Conservation (phyloP, 64 coral and sea anemone genomes). For the Stichodactyla mertensii region DNA sequence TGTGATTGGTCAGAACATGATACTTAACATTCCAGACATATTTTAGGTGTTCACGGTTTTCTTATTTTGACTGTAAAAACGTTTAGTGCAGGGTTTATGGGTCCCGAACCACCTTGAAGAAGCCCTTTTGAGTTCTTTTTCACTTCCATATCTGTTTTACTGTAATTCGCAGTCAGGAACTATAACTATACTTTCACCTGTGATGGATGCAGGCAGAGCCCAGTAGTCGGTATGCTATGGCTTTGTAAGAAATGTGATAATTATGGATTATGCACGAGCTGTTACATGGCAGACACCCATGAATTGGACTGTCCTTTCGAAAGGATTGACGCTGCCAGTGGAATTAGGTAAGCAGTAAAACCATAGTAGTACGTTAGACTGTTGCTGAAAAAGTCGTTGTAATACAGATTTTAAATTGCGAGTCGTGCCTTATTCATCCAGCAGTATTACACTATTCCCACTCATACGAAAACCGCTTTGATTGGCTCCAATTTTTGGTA, state of each 20-base stretch:
- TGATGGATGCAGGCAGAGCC: conserved; percentile 32
- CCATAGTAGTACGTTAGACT: no score
- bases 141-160: not conserved
- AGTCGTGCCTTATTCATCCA: not conserved
- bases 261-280: conserved; percentile 48
- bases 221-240: conserved; percentile 42
- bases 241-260: conserved; percentile 23
- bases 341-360: conserved; percentile 16
- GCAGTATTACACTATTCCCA: no score
- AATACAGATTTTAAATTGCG: not conserved
- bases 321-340: conserved; percentile 14
- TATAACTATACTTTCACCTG: not conserved
- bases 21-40: no score
- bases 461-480: no score
- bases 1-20: no score
- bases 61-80: no score
- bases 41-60: no score
- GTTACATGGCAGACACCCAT: conserved; percentile 56
- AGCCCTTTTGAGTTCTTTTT: not conserved
- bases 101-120: no score
- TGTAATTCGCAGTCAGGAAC: not conserved
- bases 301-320: conserved; percentile 19
- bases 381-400: no score
- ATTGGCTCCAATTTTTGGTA: no score
- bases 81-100: no score